A percentile compares a stretch with the other conserved stretches of the same genome.
These are phyloP conservation scores for Melitaea cinxia DNA, from an alignment of 1,140 invertebrate species.

Conservation along the genomic window DNA sequence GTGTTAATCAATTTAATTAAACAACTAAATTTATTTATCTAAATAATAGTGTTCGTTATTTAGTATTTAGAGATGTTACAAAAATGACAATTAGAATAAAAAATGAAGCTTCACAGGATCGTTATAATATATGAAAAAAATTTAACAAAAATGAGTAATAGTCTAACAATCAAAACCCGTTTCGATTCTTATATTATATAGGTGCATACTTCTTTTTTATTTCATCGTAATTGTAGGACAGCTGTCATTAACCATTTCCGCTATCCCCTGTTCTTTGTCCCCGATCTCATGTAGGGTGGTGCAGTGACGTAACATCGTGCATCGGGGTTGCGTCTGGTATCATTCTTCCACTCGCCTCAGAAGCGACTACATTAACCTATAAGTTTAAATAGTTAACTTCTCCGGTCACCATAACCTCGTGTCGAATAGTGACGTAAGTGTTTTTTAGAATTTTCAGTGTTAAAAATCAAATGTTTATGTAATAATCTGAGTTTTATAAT, in stretches of 20 bases:
- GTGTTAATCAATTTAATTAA: too few relatives aligned
- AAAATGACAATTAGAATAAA: too few relatives aligned
- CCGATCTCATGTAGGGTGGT: conserved; percentile 4
- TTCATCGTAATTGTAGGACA: too few relatives aligned
- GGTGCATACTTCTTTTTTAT: too few relatives aligned
- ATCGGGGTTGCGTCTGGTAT: not conserved
- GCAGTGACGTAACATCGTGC: conserved; percentile 18
- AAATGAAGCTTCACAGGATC: too few relatives aligned
- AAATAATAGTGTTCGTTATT: too few relatives aligned
- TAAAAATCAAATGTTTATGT: not conserved
- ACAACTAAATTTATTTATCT: too few relatives aligned
- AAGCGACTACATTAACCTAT: not conserved
- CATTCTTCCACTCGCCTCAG: not conserved
- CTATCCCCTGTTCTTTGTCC: not conserved
- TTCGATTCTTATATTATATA: too few relatives aligned
- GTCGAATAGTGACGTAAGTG: not conserved
- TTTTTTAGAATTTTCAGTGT: not conserved
- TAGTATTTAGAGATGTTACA: too few relatives aligned
- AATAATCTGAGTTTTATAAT: not conserved
- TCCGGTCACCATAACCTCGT: not conserved
- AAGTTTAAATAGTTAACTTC: not conserved
- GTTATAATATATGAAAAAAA: too few relatives aligned
- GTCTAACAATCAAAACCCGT: too few relatives aligned
- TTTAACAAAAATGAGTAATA: too few relatives aligned
- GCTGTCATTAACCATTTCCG: not conserved